These are phyloP conservation scores for Proales similis DNA, from an alignment of 1,140 invertebrate genomes.

Conservation along the genomic window DNA sequence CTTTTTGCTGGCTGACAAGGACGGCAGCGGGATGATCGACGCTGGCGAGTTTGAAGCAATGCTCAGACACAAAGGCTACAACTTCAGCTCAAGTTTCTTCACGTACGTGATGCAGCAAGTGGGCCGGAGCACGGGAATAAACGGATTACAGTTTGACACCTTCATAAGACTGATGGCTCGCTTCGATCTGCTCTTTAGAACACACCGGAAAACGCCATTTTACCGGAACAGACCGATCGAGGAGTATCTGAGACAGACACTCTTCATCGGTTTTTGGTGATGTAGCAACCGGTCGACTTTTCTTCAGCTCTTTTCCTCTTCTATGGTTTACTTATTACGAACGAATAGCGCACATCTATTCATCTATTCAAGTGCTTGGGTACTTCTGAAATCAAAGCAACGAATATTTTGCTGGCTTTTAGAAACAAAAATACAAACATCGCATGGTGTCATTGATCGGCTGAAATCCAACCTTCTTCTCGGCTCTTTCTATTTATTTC, in stretches of 20 bases:
- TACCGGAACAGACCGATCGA: constrained; percentile 1
- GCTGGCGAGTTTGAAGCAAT: not conserved
- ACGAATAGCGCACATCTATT: not conserved
- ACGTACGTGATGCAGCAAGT: constrained; percentile 1
- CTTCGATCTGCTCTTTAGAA: constrained; percentile 4
- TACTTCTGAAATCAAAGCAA: not conserved
- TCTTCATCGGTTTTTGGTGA: constrained; percentile 33
- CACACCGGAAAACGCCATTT: not conserved
- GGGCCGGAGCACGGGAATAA: not conserved
- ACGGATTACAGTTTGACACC: constrained; percentile 16
- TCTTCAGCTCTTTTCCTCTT: not conserved
- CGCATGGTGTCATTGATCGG: too few relatives aligned
- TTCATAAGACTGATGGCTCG: constrained; percentile 2
- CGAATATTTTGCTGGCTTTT: not conserved
- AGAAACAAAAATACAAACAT: too few relatives aligned
- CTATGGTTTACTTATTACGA: not conserved
- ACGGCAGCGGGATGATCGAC: constrained; percentile 6
- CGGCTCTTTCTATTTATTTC: too few relatives aligned
- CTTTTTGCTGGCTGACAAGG: constrained; percentile 21
- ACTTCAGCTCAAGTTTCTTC: not conserved
- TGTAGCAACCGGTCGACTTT: not conserved
- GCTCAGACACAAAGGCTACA: constrained; percentile 9
- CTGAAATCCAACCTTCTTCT: too few relatives aligned
- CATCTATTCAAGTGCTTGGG: not conserved
- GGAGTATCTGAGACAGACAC: constrained; percentile 2